Conservation (phyloP, 2,888 invertebrate genomes). For the Drosophila kokeensis region DNA sequence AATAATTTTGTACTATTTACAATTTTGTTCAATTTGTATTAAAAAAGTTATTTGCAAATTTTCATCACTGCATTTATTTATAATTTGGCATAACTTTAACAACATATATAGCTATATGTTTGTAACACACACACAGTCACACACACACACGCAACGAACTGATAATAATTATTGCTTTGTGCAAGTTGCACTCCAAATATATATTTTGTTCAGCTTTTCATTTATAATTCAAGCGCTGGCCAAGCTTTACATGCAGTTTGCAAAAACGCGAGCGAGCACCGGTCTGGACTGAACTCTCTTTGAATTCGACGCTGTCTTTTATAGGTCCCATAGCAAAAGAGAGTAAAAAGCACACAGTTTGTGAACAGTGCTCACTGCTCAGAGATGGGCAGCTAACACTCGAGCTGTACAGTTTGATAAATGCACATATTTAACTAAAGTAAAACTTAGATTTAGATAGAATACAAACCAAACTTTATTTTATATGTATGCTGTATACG, state of each 20-base stretch:
- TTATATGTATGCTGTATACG: background rate
- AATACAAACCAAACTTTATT: background rate
- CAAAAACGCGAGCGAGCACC: constrained; percentile 65
- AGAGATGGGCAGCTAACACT: background rate
- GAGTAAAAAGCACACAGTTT: constrained; percentile 18
- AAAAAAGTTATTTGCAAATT: constrained; percentile 30
- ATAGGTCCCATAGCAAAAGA: constrained; percentile 38
- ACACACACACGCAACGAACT: constrained; percentile 22
- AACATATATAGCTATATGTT: background rate
- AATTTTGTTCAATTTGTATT: constrained; percentile 15
- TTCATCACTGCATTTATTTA: constrained; percentile 25
- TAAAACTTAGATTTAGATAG: background rate
- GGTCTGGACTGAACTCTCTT: constrained; percentile 67
- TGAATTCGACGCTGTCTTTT: constrained; percentile 51
- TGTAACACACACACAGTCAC: constrained; percentile 1
- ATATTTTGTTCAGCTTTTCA: constrained; percentile 60
- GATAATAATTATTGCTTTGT: constrained; percentile 38
- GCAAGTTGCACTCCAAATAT: constrained; percentile 64
- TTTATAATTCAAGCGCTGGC: constrained; percentile 52
- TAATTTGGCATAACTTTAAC: background rate
- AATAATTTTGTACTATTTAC: constrained; percentile 3
- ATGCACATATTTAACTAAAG: background rate
- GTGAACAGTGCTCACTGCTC: constrained; percentile 3
- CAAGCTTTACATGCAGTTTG: constrained; percentile 58
- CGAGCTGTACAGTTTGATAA: background rate